phyloP scores from a whole-genome alignment of 2,888 invertebrate genomes.

The Podabrus alpinus region DNA sequence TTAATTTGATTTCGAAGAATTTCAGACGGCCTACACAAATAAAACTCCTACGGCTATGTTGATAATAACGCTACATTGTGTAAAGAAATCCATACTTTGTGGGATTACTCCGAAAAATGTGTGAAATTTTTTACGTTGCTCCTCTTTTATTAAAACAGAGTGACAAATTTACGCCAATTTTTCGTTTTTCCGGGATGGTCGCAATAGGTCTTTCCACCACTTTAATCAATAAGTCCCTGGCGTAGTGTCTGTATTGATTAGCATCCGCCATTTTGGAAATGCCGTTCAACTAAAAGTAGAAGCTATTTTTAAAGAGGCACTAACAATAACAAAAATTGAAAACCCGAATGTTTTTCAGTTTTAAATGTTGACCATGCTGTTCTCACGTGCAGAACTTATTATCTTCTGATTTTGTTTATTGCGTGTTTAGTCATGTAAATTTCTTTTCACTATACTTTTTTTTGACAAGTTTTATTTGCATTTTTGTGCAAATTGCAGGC shows the following conservation, averaged over 20 bases:
- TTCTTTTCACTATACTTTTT: neutral
- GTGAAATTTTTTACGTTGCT: neutral
- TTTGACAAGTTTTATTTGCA: neutral
- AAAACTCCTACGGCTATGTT: neutral
- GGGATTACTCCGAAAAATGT: neutral
- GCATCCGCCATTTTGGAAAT: constrained; percentile 32
- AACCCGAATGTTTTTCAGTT: neutral
- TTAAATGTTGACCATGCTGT: neutral
- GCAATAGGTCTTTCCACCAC: constrained; percentile 31
- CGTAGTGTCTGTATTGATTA: constrained; percentile 34
- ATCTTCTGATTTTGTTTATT: neutral
- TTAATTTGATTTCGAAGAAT: neutral
- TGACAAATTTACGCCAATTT: constrained; percentile 22
- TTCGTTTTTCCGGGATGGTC: constrained; percentile 28
- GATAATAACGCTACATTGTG: neutral
- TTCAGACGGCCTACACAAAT: neutral
- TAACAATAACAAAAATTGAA: neutral
- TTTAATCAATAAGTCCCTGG: constrained; percentile 33
- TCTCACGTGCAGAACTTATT: neutral
- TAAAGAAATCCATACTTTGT: neutral
- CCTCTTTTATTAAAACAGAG: neutral
- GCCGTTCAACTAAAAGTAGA: constrained; percentile 15
- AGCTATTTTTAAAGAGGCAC: constrained; percentile 20
- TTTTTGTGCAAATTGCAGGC: neutral
- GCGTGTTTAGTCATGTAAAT: constrained; percentile 11